Percentiles rank a stretch among this genome's conserved stretches.
phyloP scores from a whole-genome alignment of 2,797 vertebrate species.

The Galagoides demidoff region DNA sequence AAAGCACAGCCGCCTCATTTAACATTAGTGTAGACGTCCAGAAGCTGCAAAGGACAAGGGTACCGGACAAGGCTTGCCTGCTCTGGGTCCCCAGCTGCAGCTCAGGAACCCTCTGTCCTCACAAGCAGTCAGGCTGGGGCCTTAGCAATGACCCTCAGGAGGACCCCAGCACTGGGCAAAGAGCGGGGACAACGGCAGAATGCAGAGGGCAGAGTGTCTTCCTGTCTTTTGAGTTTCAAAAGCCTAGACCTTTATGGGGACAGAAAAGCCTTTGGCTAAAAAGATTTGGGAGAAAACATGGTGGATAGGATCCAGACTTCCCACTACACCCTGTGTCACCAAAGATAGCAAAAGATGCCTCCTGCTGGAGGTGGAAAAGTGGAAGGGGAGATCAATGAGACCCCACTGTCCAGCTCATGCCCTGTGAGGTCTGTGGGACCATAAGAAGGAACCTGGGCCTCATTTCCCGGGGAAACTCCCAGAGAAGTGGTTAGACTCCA shows the following conservation, averaged over 20 bases:
- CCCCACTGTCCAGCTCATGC: neutral
- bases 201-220: neutral
- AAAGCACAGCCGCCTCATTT: neutral
- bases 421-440: neutral
- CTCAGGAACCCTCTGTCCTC: neutral
- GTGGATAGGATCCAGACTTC: neutral
- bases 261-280: neutral
- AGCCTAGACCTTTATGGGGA: neutral
- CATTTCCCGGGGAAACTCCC: neutral
- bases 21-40: too few species aligned
- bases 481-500: neutral
- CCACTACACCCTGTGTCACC: accelerated
- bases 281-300: neutral
- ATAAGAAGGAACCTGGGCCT: neutral
- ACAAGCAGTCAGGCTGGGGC: neutral
- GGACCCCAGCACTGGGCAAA: neutral
- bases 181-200: neutral
- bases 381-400: neutral
- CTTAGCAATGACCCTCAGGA: neutral
- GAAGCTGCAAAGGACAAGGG: neutral
- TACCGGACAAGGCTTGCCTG: accelerated
- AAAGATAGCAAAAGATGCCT: neutral
- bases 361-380: neutral
- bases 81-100: neutral
- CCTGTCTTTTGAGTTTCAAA: neutral